Conservation (phyloP, 2,888 invertebrate genomes). For the Galerucella pusilla region DNA sequence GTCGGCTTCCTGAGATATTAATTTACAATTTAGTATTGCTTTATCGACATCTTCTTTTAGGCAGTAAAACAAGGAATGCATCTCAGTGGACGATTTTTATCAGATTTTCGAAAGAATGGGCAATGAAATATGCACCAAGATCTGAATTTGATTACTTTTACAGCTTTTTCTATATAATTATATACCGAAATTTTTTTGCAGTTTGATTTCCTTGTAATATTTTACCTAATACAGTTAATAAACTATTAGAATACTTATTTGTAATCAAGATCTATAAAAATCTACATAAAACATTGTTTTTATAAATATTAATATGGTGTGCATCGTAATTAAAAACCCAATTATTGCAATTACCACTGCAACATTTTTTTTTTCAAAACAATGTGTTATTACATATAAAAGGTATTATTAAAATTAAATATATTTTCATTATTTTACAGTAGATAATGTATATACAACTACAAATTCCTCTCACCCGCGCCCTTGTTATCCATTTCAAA, state of each 20-base stretch:
- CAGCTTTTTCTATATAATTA: no score
- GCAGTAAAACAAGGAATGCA: slow-evolving; percentile 28
- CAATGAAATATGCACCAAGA: neutral
- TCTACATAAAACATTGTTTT: neutral
- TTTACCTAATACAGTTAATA: neutral
- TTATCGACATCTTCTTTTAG: slow-evolving; percentile 27
- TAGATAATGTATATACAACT: neutral
- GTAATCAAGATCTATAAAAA: slow-evolving; percentile 1
- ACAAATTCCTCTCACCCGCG: neutral
- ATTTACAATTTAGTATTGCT: slow-evolving; percentile 30
- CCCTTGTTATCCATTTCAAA: neutral
- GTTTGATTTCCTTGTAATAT: no score
- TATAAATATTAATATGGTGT: neutral
- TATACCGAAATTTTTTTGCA: no score
- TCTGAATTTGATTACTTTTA: no score
- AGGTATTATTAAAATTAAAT: neutral
- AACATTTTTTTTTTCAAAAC: neutral
- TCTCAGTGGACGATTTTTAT: slow-evolving; percentile 23
- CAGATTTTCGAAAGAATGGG: slow-evolving; percentile 14
- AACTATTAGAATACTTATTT: neutral
- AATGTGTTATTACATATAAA: slow-evolving; percentile 2
- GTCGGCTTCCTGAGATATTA: slow-evolving; percentile 35
- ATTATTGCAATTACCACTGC: slow-evolving; percentile 2
- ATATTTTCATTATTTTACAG: neutral
- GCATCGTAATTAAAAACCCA: neutral